These are phyloP conservation scores for Paracentrotus lividus DNA, from an alignment of 53 echinoderm and acorn worm genomes.

Conservation along the genomic window DNA sequence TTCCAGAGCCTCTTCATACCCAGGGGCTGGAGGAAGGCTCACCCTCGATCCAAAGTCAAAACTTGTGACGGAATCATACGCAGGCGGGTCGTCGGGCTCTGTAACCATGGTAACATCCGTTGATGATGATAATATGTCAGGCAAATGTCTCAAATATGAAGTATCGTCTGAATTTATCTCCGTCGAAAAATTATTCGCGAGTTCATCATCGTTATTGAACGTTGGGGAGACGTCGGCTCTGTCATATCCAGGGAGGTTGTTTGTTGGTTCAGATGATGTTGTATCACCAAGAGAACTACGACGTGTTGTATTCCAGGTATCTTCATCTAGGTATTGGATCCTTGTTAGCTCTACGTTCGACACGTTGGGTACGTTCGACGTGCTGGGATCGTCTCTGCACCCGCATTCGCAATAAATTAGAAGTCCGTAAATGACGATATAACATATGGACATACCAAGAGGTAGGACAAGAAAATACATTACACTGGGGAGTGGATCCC, in stretches of 20 bases:
- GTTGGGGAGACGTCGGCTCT: too few species aligned
- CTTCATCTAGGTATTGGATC: not conserved
- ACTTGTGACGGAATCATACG: not conserved
- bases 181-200: not conserved
- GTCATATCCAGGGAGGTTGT: not conserved
- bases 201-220: too few species aligned
- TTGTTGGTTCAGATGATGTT: not conserved
- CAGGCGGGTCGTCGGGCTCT: not conserved
- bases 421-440: too few species aligned
- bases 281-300: not conserved
- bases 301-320: not conserved
- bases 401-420: not conserved
- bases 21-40: too few species aligned
- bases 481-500: not conserved
- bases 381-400: too few species aligned
- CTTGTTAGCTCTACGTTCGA: not conserved
- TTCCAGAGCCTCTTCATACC: too few species aligned
- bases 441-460: not conserved
- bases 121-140: not conserved
- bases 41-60: too few species aligned
- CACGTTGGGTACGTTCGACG: not conserved
- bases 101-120: not conserved
- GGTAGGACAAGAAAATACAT: conserved; percentile 1
- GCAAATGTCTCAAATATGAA: not conserved
- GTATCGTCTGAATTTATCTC: not conserved